Base-by-base conservation (phyloP, 2,797 vertebrate genomes). In the Tamandua tetradactyla region DNA sequence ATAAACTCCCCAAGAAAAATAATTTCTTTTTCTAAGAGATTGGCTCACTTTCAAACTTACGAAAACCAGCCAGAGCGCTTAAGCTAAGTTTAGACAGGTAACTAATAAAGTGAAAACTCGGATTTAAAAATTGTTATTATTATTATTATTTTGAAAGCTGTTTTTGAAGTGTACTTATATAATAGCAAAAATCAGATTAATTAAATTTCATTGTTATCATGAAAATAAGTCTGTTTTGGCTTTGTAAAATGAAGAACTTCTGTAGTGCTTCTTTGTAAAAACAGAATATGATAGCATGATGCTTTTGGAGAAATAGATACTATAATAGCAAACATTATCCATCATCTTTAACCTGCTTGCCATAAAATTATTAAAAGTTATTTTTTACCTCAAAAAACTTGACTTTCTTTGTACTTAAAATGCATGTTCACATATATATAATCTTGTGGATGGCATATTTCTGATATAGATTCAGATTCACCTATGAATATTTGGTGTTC, bases 81-180 rank as follows among this genome's bases (percentile, higher is more conserved):
- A 93, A 85, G 91, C 95, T 95, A 96, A 93, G 94, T 94, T 96
- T 96, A 95, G 86, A 97, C 35, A 86, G n/a, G 71, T 32, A 90
- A 89, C 95, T 96, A 96, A 92, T 93, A 96, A 96, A 95, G 79
- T 84, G 35, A 93, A 95, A 88, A 82, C 90, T 78, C 93, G 74
- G 12, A 55, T 95, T 89, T 94, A 35, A 62, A 71, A 66, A 71
- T 92, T 61, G 88, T 94, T 75, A 59, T 94, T 68, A 76, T 96
- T 59, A 86, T 76, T 71, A 78, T 89, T 90, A 85, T 44, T 95
- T 92, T 49, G 90, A 90, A 94, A 86, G 88, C 23, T 32, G 61
- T 55, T 93, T 94, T 93, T 91, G 89, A 94, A 93, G 93, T 87
- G 68, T 59, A 61, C 84, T 94, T 94, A 71, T 42, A 83, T 32